Conservation (phyloP, 2,113 vertebrate genomes). For the Onychostoma macrolepis region DNA sequence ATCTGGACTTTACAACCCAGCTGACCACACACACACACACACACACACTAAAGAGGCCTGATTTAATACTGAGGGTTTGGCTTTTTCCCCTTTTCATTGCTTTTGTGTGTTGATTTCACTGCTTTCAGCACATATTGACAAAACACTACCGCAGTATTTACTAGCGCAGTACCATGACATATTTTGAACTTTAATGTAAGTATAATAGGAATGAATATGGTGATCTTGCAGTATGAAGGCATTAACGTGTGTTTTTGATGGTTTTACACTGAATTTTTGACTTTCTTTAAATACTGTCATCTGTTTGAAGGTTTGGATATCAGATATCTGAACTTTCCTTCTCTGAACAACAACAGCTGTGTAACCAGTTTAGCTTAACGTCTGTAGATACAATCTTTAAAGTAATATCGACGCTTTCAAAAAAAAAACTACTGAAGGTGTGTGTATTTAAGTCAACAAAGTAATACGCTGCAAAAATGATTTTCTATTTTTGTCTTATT, state of each 20-base stretch:
- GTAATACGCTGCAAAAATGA: background rate
- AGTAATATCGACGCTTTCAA: background rate
- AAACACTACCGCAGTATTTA: too few species aligned
- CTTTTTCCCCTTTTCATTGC: background rate
- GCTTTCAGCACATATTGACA: background rate
- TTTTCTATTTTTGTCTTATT: too few species aligned
- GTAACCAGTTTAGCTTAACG: background rate
- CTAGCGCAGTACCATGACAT: background rate
- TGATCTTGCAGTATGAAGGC: background rate
- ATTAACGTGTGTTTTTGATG: background rate
- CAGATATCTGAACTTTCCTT: background rate
- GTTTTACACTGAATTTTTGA: too few species aligned
- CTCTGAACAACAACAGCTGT: background rate
- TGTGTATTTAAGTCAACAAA: background rate
- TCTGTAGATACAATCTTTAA: background rate
- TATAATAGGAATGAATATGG: background rate
- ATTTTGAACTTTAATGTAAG: background rate
- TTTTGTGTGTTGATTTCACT: background rate
- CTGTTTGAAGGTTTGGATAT: background rate
- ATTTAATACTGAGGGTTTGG: background rate
- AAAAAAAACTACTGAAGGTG: background rate
- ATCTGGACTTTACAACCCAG: constrained; percentile 78
- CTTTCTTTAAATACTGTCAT: background rate
- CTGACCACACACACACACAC: constrained; percentile 60
- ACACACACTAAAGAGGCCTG: background rate